These are phyloP conservation scores for Bubalus kerabau DNA, from an alignment of 2,113 vertebrate species.

Conservation along the genomic window DNA sequence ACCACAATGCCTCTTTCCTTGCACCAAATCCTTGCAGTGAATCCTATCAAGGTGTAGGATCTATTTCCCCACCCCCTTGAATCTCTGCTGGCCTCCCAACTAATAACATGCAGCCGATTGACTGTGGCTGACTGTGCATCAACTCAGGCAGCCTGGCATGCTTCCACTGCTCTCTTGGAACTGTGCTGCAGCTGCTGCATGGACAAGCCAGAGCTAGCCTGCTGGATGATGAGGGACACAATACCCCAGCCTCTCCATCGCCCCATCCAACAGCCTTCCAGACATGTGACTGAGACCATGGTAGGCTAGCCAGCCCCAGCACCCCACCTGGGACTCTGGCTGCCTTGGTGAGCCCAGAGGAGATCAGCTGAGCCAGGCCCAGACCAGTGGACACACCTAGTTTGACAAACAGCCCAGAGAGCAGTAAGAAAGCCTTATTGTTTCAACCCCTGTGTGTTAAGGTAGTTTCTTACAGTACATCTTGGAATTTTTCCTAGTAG, in stretches of 20 bases:
- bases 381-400: neutral
- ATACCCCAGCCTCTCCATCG: too few relatives aligned
- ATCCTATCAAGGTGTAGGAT: neutral
- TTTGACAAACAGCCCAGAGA: neutral
- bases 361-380: too few relatives aligned
- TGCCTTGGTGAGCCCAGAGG: neutral
- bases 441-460: neutral
- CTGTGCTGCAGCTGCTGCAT: neutral
- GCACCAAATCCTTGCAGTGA: neutral
- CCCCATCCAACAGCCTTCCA: neutral
- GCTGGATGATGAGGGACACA: neutral
- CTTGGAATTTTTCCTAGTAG: neutral
- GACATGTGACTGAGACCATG: neutral
- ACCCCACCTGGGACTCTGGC: too few relatives aligned
- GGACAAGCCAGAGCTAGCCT: neutral
- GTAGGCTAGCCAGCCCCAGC: neutral
- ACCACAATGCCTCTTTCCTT: neutral
- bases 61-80: neutral
- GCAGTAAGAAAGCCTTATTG: neutral
- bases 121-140: neutral
- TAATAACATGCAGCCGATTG: neutral
- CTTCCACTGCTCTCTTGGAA: neutral
- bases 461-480: neutral
- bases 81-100: neutral
- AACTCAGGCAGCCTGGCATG: too few relatives aligned